phyloP scores from a whole-genome alignment of 30 jellyfish, hydroid and myxozoan species.

The Hydra vulgaris region DNA sequence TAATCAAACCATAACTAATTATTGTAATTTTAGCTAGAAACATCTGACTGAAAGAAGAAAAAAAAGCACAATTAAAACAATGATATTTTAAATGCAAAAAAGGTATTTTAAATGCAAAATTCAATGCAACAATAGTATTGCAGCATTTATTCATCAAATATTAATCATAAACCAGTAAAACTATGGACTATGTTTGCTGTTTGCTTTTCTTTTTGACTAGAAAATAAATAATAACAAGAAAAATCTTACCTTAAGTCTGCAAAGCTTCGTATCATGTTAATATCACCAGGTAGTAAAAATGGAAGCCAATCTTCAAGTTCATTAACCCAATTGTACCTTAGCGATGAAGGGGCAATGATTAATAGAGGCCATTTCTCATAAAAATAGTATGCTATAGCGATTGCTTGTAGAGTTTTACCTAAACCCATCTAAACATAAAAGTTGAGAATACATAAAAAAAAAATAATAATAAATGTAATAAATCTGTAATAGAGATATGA shows the following conservation, averaged over 20 bases:
- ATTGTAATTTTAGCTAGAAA: conserved; percentile 35
- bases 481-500: too few species aligned
- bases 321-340: conserved; percentile 64
- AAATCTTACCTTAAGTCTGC: conserved; percentile 42
- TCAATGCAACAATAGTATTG: too few species aligned
- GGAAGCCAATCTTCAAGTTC: conserved; percentile 88
- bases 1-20: conserved; percentile 60
- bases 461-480: too few species aligned
- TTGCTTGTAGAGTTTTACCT: conserved; percentile 81
- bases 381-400: conserved; percentile 57
- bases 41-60: conserved; percentile 30
- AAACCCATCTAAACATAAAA: conserved; percentile 51
- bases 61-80: background rate
- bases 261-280: conserved; percentile 37
- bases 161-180: too few species aligned
- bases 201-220: too few species aligned
- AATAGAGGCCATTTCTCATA: conserved; percentile 61
- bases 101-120: too few species aligned
- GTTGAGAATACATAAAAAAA: background rate
- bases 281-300: conserved; percentile 63
- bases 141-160: too few species aligned
- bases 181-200: too few species aligned
- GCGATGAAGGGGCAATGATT: conserved; percentile 63
- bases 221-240: background rate
- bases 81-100: too few species aligned